Evolutionary conservation across 1,140 invertebrate genomes (phyloP), one percentile per base, ranked within the genome.

Genomic region (Zelostemma sp.): DNA sequence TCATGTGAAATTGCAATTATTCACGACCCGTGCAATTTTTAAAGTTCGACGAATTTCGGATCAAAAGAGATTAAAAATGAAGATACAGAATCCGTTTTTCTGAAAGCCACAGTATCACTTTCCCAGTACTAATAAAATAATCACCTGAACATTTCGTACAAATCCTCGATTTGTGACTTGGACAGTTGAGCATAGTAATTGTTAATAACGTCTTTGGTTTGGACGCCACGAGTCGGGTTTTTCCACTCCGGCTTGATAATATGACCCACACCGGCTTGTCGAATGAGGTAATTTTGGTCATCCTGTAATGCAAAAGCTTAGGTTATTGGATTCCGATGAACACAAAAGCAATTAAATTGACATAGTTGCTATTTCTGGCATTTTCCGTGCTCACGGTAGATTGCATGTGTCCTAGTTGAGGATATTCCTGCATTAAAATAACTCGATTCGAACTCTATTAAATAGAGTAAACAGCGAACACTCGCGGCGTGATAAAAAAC

Each of bases 241-340:
- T 91, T 90, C 92, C 93, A 94, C 73, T 93, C 90, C 0, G 93
- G 92, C 75, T 92, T 91, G 54, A 94, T 91, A 28, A 92, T 87
- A 61, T 92, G 88, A 65, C 91, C 88, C n/a, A 95, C 86, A 25
- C 88, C 88, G 31, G 91, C 91, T 81, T 91, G 88, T 77, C 92
- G 88, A 65, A 95, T 93, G 68, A 95, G 85, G 84, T 92, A 95
- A 80, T 90, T 88, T 82, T 95, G 93, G 85, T 97, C 95, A 72
- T 93, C 90, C 85, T 93, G 87, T 40, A 82, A 76, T 41, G 40
- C 25, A 62, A 63, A 60, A 43, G 41, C 62, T 50, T 19, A 17
- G 53, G n/a, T n/a, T n/a, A n/a, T n/a, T n/a, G n/a, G n/a, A n/a
- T n/a, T n/a, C n/a, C n/a, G n/a, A 12, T 5, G 5, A 15, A 28